Evolutionary conservation across 2,113 vertebrate genomes (phyloP).

Genomic region (Sturnus vulgaris): DNA sequence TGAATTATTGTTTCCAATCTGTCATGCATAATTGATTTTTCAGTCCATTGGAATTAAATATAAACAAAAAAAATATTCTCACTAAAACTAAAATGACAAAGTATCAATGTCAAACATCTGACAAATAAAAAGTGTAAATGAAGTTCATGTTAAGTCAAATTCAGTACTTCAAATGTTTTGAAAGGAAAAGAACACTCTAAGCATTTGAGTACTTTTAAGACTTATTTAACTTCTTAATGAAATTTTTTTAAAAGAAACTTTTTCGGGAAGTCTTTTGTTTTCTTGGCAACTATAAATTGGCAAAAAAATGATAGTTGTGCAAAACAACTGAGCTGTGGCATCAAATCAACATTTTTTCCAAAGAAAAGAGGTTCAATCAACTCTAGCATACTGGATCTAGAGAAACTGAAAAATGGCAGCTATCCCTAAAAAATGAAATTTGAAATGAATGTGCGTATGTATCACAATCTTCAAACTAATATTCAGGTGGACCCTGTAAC

Average conservation of each 20-base stretch:
- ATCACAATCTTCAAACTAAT: background rate
- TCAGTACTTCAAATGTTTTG: background rate
- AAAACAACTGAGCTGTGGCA: background rate
- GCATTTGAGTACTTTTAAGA: background rate
- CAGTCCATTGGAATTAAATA: background rate
- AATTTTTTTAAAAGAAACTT: background rate
- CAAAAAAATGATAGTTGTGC: background rate
- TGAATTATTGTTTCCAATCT: background rate
- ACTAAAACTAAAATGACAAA: background rate
- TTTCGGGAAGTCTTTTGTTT: background rate
- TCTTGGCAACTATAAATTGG: background rate
- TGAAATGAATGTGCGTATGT: background rate
- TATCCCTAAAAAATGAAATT: background rate
- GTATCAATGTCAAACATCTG: background rate
- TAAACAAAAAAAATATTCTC: background rate
- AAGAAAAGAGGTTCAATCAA: background rate
- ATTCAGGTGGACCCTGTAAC: background rate
- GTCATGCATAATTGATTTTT: background rate
- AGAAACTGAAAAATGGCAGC: background rate
- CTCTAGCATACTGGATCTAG: background rate
- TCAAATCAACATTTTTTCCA: background rate
- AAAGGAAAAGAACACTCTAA: background rate
- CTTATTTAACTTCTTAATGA: background rate
- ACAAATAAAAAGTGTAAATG: background rate
- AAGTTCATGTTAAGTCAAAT: background rate